Conservation (phyloP, 2,888 invertebrate species). For the Drosophila maculinotata region DNA sequence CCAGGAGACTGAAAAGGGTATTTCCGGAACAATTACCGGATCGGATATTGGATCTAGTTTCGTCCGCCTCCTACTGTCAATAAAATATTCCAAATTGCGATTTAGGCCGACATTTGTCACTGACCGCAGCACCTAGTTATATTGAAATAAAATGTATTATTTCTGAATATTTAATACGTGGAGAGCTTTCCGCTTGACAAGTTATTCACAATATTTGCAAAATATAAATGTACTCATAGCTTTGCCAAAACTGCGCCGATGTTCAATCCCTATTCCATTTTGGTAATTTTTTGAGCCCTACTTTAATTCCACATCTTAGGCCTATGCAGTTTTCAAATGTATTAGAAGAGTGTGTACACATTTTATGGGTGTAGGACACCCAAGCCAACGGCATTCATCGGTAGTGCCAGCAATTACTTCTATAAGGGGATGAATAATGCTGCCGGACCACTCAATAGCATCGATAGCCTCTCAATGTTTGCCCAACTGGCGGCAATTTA, state of each 20-base stretch:
- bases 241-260: too few species aligned
- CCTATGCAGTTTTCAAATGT: neutral
- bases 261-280: too few species aligned
- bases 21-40: too few species aligned
- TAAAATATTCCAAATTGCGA: too few species aligned
- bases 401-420: constrained; percentile 66
- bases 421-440: constrained; percentile 42
- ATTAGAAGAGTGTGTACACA: neutral
- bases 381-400: constrained; percentile 19
- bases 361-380: neutral
- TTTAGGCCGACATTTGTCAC: too few species aligned
- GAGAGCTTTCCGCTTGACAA: neutral
- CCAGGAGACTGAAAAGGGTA: too few species aligned
- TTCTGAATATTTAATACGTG: neutral
- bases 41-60: too few species aligned
- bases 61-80: too few species aligned
- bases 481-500: constrained; percentile 71
- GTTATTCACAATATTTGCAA: neutral
- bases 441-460: constrained; percentile 52
- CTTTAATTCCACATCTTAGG: too few species aligned
- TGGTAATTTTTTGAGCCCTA: too few species aligned
- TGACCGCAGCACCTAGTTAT: too few species aligned
- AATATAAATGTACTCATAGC: neutral
- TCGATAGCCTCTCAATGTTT: constrained; percentile 77
- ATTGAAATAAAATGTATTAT: too few species aligned